These are phyloP conservation scores for Odobenus rosmarus DNA, from an alignment of 2,113 vertebrate genomes.

Conservation along the genomic window DNA sequence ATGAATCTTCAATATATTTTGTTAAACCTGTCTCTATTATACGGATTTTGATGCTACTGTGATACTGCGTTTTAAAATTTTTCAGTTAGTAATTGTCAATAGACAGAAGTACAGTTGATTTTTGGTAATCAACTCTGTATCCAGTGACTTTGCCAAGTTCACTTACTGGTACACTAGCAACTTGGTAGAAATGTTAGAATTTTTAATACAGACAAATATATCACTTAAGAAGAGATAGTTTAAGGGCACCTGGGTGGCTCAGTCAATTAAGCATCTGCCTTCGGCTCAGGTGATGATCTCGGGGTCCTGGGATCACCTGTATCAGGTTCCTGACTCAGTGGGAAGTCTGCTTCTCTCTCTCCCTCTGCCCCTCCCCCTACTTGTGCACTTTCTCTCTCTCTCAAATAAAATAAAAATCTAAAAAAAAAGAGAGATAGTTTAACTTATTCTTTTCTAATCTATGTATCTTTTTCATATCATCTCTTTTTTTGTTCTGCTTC, in stretches of 20 bases:
- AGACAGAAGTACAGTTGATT: neutral
- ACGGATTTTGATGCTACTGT: neutral
- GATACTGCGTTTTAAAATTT: neutral
- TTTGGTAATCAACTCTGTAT: neutral
- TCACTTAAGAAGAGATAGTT: neutral
- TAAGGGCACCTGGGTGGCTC: neutral
- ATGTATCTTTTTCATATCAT: neutral
- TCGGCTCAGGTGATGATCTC: too few relatives aligned
- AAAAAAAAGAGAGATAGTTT: too few relatives aligned
- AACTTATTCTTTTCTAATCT: neutral
- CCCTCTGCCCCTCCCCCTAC: too few relatives aligned
- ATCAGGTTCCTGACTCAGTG: too few relatives aligned
- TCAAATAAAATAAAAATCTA: too few relatives aligned
- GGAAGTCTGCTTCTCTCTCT: too few relatives aligned
- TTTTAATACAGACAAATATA: neutral
- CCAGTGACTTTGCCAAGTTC: neutral
- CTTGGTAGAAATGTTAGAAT: neutral
- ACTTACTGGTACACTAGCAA: neutral
- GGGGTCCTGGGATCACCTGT: too few relatives aligned
- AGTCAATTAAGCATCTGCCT: too few relatives aligned
- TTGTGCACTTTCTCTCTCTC: too few relatives aligned
- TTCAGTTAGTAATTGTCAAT: neutral
- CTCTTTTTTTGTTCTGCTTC: neutral
- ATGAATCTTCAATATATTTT: neutral
- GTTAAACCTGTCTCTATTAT: neutral